phyloP scores from a whole-genome alignment of 2,797 vertebrate species.

The Coregonus sp. region DNA sequence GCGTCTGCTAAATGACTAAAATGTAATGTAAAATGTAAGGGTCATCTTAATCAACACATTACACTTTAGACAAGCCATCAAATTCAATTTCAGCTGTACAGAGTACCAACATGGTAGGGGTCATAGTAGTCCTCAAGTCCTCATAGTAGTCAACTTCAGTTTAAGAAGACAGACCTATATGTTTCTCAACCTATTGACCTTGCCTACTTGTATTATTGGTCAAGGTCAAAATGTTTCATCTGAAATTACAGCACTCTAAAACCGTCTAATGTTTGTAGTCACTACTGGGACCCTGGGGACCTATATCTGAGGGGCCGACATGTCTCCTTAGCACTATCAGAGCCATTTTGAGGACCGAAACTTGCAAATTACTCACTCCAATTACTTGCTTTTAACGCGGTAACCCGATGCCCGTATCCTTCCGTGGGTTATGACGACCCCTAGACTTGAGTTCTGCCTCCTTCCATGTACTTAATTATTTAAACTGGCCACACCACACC shows the following conservation, averaged over 20 bases:
- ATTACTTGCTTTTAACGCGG: slow-evolving; percentile 77
- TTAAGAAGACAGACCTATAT: neutral
- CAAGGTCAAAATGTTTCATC: slow-evolving; percentile 56
- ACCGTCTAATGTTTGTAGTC: slow-evolving; percentile 54
- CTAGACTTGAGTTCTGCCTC: slow-evolving; percentile 66
- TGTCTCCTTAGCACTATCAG: slow-evolving; percentile 73
- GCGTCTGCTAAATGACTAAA: too few relatives aligned
- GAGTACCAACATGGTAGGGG: neutral
- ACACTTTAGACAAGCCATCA: neutral
- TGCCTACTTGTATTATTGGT: slow-evolving; percentile 3
- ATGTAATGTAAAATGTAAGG: slow-evolving; percentile 21
- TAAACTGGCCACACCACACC: slow-evolving; percentile 75
- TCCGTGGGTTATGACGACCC: slow-evolving; percentile 76
- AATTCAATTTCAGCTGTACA: neutral
- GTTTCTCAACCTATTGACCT: slow-evolving; percentile 1
- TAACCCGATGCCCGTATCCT: slow-evolving; percentile 72
- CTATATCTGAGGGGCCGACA: slow-evolving; percentile 61
- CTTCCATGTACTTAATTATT: slow-evolving; percentile 79
- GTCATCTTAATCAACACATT: neutral
- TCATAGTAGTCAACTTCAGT: neutral
- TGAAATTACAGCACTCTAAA: slow-evolving; percentile 43
- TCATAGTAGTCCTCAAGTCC: neutral
- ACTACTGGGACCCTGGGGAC: slow-evolving; percentile 29
- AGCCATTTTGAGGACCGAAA: slow-evolving; percentile 67
- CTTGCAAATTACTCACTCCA: slow-evolving; percentile 74